Conservation (phyloP, 2,888 invertebrate species). For the Hypomecis punctinalis region DNA sequence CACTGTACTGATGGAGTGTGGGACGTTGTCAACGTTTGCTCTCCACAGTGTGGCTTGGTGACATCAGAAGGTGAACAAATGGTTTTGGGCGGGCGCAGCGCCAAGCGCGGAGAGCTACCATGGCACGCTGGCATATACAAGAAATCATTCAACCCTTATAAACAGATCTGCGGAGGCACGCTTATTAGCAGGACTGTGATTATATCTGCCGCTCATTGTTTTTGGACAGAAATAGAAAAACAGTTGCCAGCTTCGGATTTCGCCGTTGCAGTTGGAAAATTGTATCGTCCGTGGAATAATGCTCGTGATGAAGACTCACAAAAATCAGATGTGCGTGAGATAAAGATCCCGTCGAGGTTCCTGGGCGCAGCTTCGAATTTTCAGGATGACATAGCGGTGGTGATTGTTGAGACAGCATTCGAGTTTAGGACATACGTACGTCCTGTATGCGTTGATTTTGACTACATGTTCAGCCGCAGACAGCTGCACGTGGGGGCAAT, state of each 20-base stretch:
- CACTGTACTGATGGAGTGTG: conserved; percentile 36
- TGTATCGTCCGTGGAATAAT: conserved; percentile 36
- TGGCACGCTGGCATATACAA: conserved; percentile 84
- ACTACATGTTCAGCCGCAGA: conserved; percentile 22
- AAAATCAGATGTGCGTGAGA: conserved; percentile 30
- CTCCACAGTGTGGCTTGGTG: conserved; percentile 41
- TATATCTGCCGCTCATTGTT: conserved; percentile 51
- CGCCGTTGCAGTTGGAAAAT: conserved; percentile 36
- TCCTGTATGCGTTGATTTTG: conserved; percentile 72
- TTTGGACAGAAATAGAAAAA: conserved; percentile 24
- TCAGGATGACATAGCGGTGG: conserved; percentile 77
- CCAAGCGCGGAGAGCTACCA: conserved; percentile 68
- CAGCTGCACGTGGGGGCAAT: conserved; percentile 27
- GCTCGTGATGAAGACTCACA: conserved; percentile 29
- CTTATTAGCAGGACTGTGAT: conserved; percentile 65
- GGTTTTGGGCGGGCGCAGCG: conserved; percentile 64
- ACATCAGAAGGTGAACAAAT: conserved; percentile 56
- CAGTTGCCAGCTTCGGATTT: conserved; percentile 20
- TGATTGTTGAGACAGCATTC: conserved; percentile 65
- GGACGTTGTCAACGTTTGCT: conserved; percentile 31
- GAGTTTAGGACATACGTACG: conserved; percentile 61
- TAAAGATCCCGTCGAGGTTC: conserved; percentile 53
- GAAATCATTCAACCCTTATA: conserved; percentile 64
- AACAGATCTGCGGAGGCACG: conserved; percentile 83
- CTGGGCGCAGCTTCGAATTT: conserved; percentile 72